Percentiles rank a stretch among this genome's conserved stretches.
These are phyloP conservation scores for Phrynocephalus guinanensis DNA, from an alignment of 2,797 vertebrate species.

Conservation along the genomic window DNA sequence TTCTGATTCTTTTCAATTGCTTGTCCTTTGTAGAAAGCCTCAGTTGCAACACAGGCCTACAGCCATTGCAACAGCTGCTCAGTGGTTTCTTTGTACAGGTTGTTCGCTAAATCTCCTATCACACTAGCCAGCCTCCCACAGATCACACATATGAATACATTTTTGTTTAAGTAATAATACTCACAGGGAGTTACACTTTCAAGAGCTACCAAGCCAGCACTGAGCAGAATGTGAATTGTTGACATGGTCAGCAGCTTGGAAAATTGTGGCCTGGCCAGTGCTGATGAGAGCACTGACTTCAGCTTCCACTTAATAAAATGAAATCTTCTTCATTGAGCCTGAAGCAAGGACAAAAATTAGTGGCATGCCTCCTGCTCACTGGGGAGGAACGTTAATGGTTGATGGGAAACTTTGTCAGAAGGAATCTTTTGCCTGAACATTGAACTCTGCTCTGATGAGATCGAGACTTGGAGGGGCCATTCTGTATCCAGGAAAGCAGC, in stretches of 20 bases:
- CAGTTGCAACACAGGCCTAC: background rate
- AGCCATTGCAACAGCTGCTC: background rate
- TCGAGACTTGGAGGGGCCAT: background rate
- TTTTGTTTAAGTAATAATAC: background rate
- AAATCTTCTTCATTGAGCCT: background rate
- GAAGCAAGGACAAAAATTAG: background rate
- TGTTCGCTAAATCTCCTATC: background rate
- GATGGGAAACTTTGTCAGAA: background rate
- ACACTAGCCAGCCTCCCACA: background rate
- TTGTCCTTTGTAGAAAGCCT: background rate
- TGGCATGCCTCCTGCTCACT: background rate
- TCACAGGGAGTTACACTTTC: background rate
- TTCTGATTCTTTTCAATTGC: background rate
- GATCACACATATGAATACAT: background rate
- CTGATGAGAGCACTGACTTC: background rate
- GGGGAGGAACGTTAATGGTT: background rate
- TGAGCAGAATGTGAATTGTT: background rate
- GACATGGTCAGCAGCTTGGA: background rate
- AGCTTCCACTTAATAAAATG: background rate
- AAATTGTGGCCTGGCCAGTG: background rate
- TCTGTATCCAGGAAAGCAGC: background rate
- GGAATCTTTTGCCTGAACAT: slow-evolving; percentile 4
- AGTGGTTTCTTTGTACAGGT: background rate
- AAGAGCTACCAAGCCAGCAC: background rate
- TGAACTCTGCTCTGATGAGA: background rate